phyloP scores from a whole-genome alignment of 2,888 invertebrate genomes.

The Rapana venosa region DNA sequence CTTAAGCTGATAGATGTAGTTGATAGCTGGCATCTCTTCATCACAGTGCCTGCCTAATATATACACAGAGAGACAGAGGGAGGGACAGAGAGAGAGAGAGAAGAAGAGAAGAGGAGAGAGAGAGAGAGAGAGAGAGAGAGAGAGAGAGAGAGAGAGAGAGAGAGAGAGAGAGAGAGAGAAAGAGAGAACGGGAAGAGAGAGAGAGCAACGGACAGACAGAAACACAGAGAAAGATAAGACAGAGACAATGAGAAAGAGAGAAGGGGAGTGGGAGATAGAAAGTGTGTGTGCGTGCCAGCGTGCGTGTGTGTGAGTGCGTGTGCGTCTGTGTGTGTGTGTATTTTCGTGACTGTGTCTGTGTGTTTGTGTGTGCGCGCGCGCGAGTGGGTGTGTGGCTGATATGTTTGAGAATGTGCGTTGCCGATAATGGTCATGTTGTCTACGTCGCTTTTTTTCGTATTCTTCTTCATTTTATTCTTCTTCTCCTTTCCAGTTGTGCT shows the following conservation, averaged over 20 bases:
- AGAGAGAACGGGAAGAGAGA: slow-evolving; percentile 6
- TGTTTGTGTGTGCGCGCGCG: neutral
- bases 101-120: neutral
- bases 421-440: neutral
- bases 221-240: neutral
- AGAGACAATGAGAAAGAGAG: neutral
- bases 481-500: neutral
- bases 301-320: neutral
- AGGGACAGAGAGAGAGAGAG: no score
- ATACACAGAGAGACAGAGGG: no score
- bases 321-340: neutral
- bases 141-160: slow-evolving; percentile 41
- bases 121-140: neutral
- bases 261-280: neutral
- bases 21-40: no score
- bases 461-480: neutral
- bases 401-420: neutral
- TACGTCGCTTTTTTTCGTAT: neutral
- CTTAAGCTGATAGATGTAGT: no score
- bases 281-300: neutral
- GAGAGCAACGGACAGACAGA: slow-evolving; percentile 17
- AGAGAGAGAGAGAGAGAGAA: slow-evolving; percentile 35
- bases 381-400: neutral
- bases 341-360: neutral
- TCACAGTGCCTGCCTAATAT: no score